These are phyloP conservation scores for Andrena trimmerana DNA, from an alignment of 2,888 invertebrate species.

Conservation along the genomic window DNA sequence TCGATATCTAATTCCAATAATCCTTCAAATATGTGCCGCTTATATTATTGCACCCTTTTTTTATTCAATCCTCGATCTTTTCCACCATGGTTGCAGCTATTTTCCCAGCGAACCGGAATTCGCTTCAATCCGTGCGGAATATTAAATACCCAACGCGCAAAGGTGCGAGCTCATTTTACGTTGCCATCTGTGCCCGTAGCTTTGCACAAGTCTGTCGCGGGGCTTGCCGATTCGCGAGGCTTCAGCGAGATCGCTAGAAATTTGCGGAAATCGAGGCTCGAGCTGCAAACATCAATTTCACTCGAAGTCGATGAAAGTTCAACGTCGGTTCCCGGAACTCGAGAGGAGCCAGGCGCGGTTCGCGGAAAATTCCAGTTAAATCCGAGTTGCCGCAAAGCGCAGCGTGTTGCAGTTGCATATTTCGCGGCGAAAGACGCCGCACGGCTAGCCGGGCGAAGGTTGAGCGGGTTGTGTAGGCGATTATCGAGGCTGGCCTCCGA, in stretches of 20 bases:
- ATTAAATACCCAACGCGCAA: too few species aligned
- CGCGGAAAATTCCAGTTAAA: background rate
- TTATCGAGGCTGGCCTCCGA: conserved; percentile 23
- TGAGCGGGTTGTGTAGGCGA: conserved; percentile 13
- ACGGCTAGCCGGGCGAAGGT: conserved; percentile 8
- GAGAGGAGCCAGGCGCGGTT: background rate
- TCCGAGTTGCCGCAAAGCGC: background rate
- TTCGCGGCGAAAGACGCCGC: conserved; percentile 3
- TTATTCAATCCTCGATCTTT: background rate
- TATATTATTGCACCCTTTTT: conserved; percentile 14
- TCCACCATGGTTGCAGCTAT: background rate
- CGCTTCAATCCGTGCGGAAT: background rate
- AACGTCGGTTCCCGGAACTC: background rate
- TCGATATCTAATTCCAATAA: conserved; percentile 27
- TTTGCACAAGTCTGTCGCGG: too few species aligned
- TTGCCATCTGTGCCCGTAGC: too few species aligned
- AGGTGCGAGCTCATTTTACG: too few species aligned
- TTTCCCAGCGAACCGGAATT: background rate
- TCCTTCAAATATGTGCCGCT: conserved; percentile 38
- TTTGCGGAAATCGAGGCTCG: too few species aligned
- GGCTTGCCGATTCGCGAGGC: too few species aligned
- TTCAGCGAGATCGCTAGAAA: too few species aligned
- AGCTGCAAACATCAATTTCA: too few species aligned
- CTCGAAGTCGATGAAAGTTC: too few species aligned
- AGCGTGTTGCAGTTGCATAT: background rate